A percentile compares a stretch with the other conserved stretches of the same genome.
Evolutionary conservation across 2,113 vertebrate species (phyloP).

Genomic region (Aptenodytes patagonicus): DNA sequence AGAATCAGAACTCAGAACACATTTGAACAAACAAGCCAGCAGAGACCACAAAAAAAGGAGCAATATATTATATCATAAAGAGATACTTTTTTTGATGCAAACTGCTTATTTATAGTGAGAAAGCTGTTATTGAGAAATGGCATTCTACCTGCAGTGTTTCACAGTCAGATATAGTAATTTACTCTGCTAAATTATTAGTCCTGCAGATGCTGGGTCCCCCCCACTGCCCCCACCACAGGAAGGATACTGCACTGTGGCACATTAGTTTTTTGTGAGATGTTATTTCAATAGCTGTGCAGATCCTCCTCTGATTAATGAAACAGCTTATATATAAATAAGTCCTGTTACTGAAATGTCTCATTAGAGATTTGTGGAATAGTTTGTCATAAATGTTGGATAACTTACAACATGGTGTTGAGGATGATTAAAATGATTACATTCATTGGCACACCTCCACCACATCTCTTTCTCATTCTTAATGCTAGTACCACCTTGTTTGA

Average conservation of each 20-base stretch:
- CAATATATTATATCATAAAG: background rate
- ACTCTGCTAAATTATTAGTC: background rate
- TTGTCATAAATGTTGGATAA: constrained; percentile 44
- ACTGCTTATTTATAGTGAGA: background rate
- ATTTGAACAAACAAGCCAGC: background rate
- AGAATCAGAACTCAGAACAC: background rate
- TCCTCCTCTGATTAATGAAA: constrained; percentile 64
- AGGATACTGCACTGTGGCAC: background rate
- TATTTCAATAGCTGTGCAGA: constrained; percentile 49
- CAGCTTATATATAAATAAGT: constrained; percentile 23
- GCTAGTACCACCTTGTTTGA: background rate
- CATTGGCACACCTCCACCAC: background rate
- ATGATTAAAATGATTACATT: constrained; percentile 18
- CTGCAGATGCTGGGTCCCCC: background rate
- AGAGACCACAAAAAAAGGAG: background rate
- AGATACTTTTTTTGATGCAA: background rate
- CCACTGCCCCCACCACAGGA: background rate
- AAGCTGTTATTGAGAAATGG: background rate
- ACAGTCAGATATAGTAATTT: constrained; percentile 28
- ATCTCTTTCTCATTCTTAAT: constrained; percentile 31
- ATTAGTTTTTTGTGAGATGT: constrained; percentile 30
- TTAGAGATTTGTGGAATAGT: constrained; percentile 45
- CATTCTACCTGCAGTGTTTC: background rate
- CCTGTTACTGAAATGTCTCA: constrained; percentile 39
- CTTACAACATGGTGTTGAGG: constrained; percentile 20